Base-by-base conservation (phyloP, 1,140 invertebrate species). In the Platorchestia sp. region DNA sequence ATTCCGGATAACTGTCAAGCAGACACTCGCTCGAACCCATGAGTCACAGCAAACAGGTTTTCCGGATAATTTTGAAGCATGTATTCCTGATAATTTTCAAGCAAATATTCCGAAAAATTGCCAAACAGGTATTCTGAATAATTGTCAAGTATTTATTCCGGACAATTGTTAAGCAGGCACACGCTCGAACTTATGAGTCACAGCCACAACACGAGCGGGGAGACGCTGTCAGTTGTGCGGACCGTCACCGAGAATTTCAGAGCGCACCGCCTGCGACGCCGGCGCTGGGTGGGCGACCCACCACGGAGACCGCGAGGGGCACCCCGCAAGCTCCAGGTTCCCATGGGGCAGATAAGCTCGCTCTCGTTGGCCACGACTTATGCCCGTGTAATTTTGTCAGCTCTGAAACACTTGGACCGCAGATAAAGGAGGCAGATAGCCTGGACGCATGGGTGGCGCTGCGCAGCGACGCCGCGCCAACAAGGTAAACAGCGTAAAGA, bases 381-480 rank as follows among this genome's bases (percentile, higher is more conserved):
- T 93, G 45, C 91, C 91, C 45, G 91, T 93, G 91, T 93, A 93
- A 93, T 93, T 93, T 93, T 93, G 91, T 47, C 91, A 47, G 91
- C 40, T 93, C 45, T 40, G 91, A 93, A 93, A 93, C 91, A 93
- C 91, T 93, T 93, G 43, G 91, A 6, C 40, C 43, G 91, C 43
- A 45, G 91, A 93, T 93, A 93, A 93, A 93, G 40, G 91, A 47
- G 43, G 19, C 6, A 93, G 91, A 93, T 89, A 89, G 87, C 41
- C 45, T 40, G 40, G 43, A 44, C 91, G 43, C 41, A 47, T 93
- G 91, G 91, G 91, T 93, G 91, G 91, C 45, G 44, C 22, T 47
- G 14, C 6, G 44, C 0, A 47, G 7, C 7, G 47, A 93, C 45
- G 45, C 10, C 91, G 6, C 44, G 91, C 10, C 1, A 7, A 47